Percentiles rank a stretch among this genome's conserved stretches.
Evolutionary conservation across 1,140 invertebrate species (phyloP).

Genomic region (Rhynchophorus ferrugineus): DNA sequence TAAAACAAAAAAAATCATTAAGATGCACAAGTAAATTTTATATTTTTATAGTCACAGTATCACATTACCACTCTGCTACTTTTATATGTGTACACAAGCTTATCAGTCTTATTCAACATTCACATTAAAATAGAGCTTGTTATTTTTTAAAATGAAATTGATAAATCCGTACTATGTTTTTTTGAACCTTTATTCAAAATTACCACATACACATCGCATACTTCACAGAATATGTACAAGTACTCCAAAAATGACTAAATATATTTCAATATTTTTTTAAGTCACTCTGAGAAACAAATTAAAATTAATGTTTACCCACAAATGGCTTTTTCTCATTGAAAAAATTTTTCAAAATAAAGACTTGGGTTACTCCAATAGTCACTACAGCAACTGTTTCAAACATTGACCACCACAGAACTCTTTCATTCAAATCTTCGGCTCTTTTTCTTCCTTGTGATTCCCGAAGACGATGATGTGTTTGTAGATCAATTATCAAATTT

Average conservation of each 20-base stretch:
- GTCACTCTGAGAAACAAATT: conserved; percentile 3
- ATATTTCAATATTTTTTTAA: neutral
- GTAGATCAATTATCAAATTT: conserved; percentile 82
- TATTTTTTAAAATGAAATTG: no score
- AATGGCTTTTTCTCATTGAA: conserved; percentile 79
- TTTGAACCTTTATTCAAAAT: no score
- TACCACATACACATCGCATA: no score
- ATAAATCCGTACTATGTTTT: no score
- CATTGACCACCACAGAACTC: conserved; percentile 88
- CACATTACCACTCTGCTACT: no score
- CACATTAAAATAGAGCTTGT: no score
- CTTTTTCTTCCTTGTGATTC: conserved; percentile 90
- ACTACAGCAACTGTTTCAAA: conserved; percentile 82
- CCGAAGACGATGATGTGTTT: conserved; percentile 91
- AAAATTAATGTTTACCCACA: conserved; percentile 4
- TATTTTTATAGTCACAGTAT: no score
- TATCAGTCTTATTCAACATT: no score
- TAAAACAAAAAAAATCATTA: no score
- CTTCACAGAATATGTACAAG: no score
- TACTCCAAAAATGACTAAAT: neutral
- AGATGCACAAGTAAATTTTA: no score
- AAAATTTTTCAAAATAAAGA: conserved; percentile 88
- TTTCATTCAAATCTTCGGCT: conserved; percentile 91
- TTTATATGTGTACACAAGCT: no score
- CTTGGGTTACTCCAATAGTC: conserved; percentile 79